Evolutionary conservation across 2,797 vertebrate genomes (phyloP).

Genomic region (Scleropages formosus): DNA sequence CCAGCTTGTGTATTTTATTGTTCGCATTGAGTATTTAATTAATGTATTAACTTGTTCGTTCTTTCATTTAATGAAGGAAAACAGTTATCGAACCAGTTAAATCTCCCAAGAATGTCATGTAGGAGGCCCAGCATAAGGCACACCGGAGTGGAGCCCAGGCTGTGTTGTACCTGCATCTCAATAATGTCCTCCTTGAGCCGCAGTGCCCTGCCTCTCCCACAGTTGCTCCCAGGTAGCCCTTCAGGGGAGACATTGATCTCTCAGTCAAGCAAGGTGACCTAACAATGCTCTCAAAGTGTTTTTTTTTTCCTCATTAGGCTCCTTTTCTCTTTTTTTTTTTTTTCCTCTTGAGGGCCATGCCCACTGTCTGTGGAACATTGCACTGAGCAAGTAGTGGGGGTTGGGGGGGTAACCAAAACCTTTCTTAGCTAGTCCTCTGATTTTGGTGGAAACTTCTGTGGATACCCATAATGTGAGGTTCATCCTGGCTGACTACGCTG

Average conservation of each 20-base stretch:
- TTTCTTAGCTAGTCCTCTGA: neutral
- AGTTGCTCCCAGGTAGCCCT: slow-evolving; percentile 51
- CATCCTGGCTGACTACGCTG: neutral
- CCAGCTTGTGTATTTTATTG: slow-evolving; percentile 30
- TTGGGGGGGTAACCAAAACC: neutral
- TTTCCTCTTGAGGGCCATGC: slow-evolving; percentile 41
- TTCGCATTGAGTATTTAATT: neutral
- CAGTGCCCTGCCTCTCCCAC: slow-evolving; percentile 33
- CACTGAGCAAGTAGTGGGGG: neutral
- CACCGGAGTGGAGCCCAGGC: slow-evolving; percentile 43
- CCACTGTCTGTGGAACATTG: slow-evolving; percentile 35
- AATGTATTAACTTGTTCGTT: slow-evolving; percentile 13
- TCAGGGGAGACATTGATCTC: slow-evolving; percentile 76
- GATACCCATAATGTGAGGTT: neutral
- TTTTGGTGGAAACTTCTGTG: slow-evolving; percentile 1
- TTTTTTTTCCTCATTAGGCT: slow-evolving; percentile 20
- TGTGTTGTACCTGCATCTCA: slow-evolving; percentile 70
- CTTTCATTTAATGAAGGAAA: slow-evolving; percentile 11
- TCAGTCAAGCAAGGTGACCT: slow-evolving; percentile 74
- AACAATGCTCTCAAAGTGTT: slow-evolving; percentile 52
- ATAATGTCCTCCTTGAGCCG: slow-evolving; percentile 57
- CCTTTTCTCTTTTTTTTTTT: slow-evolving; percentile 5
- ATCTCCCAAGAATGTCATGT: neutral
- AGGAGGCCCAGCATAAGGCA: slow-evolving; percentile 12
- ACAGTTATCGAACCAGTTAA: neutral